Conservation (phyloP, 1,140 invertebrate genomes). For the Drosophila pallidifrons region DNA sequence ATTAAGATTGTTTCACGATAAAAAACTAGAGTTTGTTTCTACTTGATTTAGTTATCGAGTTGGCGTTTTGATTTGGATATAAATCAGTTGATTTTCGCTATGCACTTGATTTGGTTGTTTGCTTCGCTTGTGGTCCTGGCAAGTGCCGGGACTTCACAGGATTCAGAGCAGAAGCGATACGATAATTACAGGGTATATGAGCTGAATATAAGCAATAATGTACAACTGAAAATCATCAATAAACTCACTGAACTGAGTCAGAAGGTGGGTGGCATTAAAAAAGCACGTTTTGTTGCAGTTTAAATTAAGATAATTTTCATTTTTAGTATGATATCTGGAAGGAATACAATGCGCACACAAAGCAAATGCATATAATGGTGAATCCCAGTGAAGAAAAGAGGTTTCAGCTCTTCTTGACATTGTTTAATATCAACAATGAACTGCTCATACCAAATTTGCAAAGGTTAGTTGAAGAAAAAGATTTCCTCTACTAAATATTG, state of each 20-base stretch:
- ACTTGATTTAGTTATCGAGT: not conserved
- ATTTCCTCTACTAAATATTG: too few species aligned
- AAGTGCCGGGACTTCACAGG: conserved; percentile 40
- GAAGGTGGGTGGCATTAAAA: conserved; percentile 41
- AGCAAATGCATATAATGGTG: conserved; percentile 72
- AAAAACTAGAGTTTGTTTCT: not conserved
- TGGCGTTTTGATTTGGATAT: not conserved
- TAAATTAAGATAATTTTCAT: too few species aligned
- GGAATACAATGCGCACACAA: conserved; percentile 55
- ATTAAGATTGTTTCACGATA: conserved; percentile 54
- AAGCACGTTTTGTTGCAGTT: too few species aligned
- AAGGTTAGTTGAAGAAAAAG: not conserved
- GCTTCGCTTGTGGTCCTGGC: conserved; percentile 44
- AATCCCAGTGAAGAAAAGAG: conserved; percentile 44
- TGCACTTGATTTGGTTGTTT: conserved; percentile 54
- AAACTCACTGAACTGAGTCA: conserved; percentile 5
- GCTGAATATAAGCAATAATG: conserved; percentile 52
- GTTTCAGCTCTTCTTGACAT: conserved; percentile 47
- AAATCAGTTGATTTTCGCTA: conserved; percentile 39
- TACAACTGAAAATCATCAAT: conserved; percentile 31
- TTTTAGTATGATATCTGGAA: conserved; percentile 77
- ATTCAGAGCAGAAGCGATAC: conserved; percentile 43
- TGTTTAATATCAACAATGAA: conserved; percentile 52
- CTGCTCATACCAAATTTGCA: conserved; percentile 40
- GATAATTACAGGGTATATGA: conserved; percentile 68